Percentiles rank a stretch among this genome's conserved stretches.
Evolutionary conservation across 2,113 vertebrate genomes (phyloP).

Genomic region (Carollia perspicillata): DNA sequence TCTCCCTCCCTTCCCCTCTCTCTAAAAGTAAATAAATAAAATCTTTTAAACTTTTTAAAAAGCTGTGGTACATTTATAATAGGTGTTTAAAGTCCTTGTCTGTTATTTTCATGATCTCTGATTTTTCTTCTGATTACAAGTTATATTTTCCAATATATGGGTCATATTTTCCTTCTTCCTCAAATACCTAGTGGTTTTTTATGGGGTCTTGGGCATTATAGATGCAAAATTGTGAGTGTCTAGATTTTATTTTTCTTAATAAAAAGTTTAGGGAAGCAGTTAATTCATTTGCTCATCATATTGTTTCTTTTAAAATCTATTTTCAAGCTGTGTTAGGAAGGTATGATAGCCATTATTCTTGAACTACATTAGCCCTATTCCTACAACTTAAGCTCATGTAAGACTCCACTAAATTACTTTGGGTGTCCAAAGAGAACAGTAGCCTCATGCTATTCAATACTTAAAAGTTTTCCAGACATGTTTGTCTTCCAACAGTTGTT

Average conservation of each 20-base stretch:
- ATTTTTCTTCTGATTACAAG: conserved; percentile 31
- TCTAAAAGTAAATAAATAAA: too few relatives aligned
- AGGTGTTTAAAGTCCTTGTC: neutral
- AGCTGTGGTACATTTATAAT: neutral
- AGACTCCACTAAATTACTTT: neutral
- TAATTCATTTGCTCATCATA: neutral
- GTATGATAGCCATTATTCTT: neutral
- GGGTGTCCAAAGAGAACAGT: neutral
- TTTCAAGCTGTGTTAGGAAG: neutral
- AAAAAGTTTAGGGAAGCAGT: neutral
- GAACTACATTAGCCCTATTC: neutral
- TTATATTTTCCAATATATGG: neutral
- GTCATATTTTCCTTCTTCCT: neutral
- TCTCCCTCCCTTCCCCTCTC: too few relatives aligned
- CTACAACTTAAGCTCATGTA: neutral
- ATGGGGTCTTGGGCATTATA: neutral
- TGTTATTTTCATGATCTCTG: neutral
- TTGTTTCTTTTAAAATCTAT: neutral
- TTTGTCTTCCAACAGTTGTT: neutral
- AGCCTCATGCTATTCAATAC: neutral
- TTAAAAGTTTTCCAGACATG: neutral
- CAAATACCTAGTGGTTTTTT: neutral
- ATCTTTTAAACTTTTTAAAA: too few relatives aligned
- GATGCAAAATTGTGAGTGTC: neutral
- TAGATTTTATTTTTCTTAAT: neutral